Evolutionary conservation across 2,113 vertebrate species (phyloP).

Genomic region (Artemisiospiza belli): DNA sequence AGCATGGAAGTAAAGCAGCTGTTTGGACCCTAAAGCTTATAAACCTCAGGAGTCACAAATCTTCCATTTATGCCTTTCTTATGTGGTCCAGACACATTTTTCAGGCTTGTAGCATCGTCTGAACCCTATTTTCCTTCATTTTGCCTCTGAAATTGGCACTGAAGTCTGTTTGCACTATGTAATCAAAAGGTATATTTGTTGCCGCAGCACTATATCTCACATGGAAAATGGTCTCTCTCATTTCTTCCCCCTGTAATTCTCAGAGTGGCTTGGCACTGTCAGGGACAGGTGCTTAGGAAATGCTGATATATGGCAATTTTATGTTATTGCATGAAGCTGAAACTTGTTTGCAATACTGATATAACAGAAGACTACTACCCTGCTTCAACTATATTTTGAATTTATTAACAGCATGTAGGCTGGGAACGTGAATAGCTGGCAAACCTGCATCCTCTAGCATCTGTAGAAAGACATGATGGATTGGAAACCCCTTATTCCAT

Average conservation of each 20-base stretch:
- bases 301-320: constrained; percentile 43
- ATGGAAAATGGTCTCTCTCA: constrained; percentile 50
- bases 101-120: constrained; percentile 53
- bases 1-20: not conserved
- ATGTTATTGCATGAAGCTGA: not conserved
- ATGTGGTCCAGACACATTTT: constrained; percentile 65
- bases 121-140: constrained; percentile 55
- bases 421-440: constrained; percentile 14
- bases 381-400: not conserved
- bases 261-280: not conserved
- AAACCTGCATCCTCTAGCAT: constrained; percentile 23
- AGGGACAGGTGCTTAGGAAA: constrained; percentile 47
- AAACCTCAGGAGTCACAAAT: constrained; percentile 34
- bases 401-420: not conserved
- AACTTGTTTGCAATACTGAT: not conserved
- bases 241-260: constrained; percentile 55
- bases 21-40: not conserved
- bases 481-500: not conserved
- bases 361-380: not conserved
- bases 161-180: constrained; percentile 18
- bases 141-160: constrained; percentile 30
- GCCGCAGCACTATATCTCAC: not conserved
- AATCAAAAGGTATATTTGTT: constrained; percentile 44
- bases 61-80: constrained; percentile 35
- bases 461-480: constrained; percentile 3